Evolutionary conservation across 2,797 vertebrate genomes (phyloP), one percentile per base, ranked within the genome.

Genomic region (Scolopax bukidnonensis): DNA sequence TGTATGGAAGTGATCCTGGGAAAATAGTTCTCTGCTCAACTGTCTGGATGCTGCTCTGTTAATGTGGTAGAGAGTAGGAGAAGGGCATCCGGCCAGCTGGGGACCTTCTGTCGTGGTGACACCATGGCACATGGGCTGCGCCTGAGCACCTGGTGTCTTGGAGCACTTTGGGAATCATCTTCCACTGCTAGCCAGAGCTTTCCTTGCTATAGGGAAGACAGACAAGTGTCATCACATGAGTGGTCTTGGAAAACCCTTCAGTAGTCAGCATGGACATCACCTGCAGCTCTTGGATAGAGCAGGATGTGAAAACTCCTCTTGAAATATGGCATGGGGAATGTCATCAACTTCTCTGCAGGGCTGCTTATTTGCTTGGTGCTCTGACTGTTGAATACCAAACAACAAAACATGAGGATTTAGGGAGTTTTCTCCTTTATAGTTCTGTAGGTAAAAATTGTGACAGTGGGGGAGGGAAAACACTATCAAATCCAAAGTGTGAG

Each of bases 61-160:
- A 1, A 11, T 13, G 30, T 17, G 76, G 60, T 32, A 60, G 68
- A 60, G 78, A 28, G 79, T 12, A 43, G 64, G 32, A 1, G 4
- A 43, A 57, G 54, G 71, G 18, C 53, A 47, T 4, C 28, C 1
- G 6, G 27, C 4, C 64, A 40, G 23, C 11, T 51, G 77, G 65
- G 43, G 27, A 64, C 41, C 2, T 0, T 50, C 38, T 2, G 1
- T 57, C 38, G 5, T 27, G 23, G 23, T n/a, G 65, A 38, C 30
- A 25, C 27, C 0, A 0, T 0, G 0, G 33, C 50, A 36, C 54
- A 4, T 0, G 0, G 27, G 9, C 19, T 17, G 4, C 54, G 53
- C 23, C 33, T 6, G 16, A 36, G 53, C 77, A 57, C 20, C 38
- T 48, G 51, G 16, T 0, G 0, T 67, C 71, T 82, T 0, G 0